Evolutionary conservation across 2,888 invertebrate genomes (phyloP).

Genomic region (Sabellastarte sp.): DNA sequence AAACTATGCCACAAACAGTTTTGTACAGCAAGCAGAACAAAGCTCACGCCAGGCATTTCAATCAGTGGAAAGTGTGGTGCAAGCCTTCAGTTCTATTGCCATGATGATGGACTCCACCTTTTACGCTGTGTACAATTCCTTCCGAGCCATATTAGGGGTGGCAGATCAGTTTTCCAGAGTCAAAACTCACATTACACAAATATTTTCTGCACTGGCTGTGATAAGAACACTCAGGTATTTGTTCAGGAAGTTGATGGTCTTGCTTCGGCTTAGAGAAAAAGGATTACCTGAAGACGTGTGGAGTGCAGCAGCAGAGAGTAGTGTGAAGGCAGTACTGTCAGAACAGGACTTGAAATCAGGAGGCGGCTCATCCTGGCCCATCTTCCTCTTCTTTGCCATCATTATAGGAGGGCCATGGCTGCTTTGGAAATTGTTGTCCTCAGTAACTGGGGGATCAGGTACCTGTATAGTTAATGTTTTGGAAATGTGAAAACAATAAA

Average conservation of each 20-base stretch:
- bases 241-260: slow-evolving; percentile 71
- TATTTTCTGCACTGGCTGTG: slow-evolving; percentile 84
- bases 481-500: too few species aligned
- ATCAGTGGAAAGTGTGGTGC: slow-evolving; percentile 87
- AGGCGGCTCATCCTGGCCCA: slow-evolving; percentile 75
- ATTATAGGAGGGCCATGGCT: slow-evolving; percentile 90
- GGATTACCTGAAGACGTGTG: slow-evolving; percentile 58
- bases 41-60: slow-evolving; percentile 90
- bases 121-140: slow-evolving; percentile 91
- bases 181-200: slow-evolving; percentile 78
- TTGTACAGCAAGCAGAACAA: slow-evolving; percentile 86
- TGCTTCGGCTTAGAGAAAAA: slow-evolving; percentile 62
- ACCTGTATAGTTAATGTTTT: too few species aligned
- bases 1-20: slow-evolving; percentile 32
- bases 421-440: slow-evolving; percentile 76
- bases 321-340: slow-evolving; percentile 11
- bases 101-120: slow-evolving; percentile 97
- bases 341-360: background rate
- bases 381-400: slow-evolving; percentile 83
- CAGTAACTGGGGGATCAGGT: slow-evolving; percentile 44
- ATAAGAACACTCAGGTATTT: slow-evolving; percentile 79
- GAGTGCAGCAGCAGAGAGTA: slow-evolving; percentile 39
- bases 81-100: slow-evolving; percentile 88
- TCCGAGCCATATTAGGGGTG: slow-evolving; percentile 90
- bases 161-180: slow-evolving; percentile 91